Evolutionary conservation across 2,797 vertebrate species (phyloP).

Genomic region (Sebastes hopkinsi): DNA sequence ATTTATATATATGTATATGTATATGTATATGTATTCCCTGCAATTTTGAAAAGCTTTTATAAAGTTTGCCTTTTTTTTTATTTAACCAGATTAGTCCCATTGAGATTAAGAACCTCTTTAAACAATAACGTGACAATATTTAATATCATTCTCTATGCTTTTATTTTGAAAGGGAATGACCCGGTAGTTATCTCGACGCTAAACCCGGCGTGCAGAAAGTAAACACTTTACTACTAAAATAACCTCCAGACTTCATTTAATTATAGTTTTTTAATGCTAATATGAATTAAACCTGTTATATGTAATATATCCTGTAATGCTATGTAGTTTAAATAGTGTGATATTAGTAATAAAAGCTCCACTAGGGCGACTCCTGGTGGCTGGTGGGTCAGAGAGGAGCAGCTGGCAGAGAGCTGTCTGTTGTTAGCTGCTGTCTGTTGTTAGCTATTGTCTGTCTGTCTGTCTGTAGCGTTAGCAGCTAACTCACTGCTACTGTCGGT

Average conservation of each 20-base stretch:
- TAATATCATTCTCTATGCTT: neutral
- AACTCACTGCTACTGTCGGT: conserved; percentile 4
- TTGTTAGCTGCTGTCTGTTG: conserved; percentile 31
- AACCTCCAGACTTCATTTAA: neutral
- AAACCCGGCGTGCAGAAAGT: neutral
- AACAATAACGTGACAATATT: too few relatives aligned
- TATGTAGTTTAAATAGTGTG: neutral
- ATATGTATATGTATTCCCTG: too few relatives aligned
- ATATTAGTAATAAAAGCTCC: too few relatives aligned
- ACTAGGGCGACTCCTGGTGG: conserved; percentile 45
- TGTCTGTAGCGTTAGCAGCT: conserved; percentile 58
- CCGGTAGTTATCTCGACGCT: neutral
- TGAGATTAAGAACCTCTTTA: too few relatives aligned
- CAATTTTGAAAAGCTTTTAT: too few relatives aligned
- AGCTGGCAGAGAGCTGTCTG: conserved; percentile 13
- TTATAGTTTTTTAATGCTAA: neutral
- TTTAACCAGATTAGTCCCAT: neutral
- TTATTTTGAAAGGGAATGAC: conserved; percentile 33
- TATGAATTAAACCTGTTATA: fast-evolving
- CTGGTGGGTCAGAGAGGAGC: neutral
- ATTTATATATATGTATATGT: too few relatives aligned
- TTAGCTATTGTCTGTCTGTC: conserved; percentile 14
- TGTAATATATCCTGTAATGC: neutral
- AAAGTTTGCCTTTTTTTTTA: too few relatives aligned
- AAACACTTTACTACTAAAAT: neutral